Evolutionary conservation across 1,140 invertebrate species (phyloP).

Genomic region (Drosophila lowei): DNA sequence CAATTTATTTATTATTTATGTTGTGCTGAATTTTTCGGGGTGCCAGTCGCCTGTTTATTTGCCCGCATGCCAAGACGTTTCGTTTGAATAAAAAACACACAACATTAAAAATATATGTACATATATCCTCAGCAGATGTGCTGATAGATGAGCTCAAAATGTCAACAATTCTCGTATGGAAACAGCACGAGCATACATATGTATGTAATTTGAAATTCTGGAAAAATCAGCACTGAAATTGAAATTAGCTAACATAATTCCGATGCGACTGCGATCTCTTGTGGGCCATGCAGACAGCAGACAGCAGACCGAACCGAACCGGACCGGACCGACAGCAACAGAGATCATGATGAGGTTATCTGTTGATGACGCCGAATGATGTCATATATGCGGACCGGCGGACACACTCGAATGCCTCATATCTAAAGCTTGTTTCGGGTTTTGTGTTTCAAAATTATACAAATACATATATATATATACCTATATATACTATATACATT

Average conservation of each 20-base stretch:
- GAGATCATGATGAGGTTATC: constrained; percentile 57
- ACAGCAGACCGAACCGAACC: neutral
- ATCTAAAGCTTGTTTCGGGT: constrained; percentile 54
- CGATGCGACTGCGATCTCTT: constrained; percentile 11
- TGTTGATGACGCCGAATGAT: constrained; percentile 67
- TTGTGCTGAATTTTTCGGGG: constrained; percentile 24
- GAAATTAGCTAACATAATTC: constrained; percentile 44
- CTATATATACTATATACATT: constrained; percentile 28
- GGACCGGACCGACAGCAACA: neutral
- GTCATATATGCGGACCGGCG: constrained; percentile 61
- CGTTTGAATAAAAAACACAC: constrained; percentile 26
- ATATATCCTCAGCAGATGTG: constrained; percentile 63
- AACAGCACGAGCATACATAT: constrained; percentile 11
- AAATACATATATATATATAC: constrained; percentile 13
- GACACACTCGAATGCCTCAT: constrained; percentile 69
- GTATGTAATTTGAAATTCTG: constrained; percentile 26
- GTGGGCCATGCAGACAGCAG: constrained; percentile 27
- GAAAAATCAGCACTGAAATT: constrained; percentile 42
- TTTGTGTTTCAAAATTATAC: constrained; percentile 71
- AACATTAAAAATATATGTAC: constrained; percentile 21
- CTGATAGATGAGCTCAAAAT: constrained; percentile 48
- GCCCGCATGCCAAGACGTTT: constrained; percentile 36
- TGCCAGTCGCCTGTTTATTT: constrained; percentile 49
- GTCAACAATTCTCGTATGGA: constrained; percentile 22
- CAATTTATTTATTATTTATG: constrained; percentile 51